Evolutionary conservation across 2,797 vertebrate genomes (phyloP).

Genomic region (Mus minutoides): DNA sequence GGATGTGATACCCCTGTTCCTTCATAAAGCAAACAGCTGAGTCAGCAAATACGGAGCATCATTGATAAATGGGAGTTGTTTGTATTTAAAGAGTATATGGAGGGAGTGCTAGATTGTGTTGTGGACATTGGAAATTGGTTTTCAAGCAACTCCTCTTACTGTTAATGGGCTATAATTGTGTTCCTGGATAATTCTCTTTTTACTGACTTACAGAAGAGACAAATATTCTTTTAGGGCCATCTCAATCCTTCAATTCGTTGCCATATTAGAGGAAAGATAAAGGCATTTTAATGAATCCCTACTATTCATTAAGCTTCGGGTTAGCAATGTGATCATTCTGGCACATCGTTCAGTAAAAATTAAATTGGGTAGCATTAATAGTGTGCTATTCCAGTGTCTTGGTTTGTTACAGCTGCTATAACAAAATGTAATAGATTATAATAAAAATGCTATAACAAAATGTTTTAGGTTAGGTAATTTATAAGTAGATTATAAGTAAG

Average conservation of each 20-base stretch:
- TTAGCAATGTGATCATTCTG: background rate
- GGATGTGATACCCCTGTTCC: background rate
- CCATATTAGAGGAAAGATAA: background rate
- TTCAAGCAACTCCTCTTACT: conserved; percentile 73
- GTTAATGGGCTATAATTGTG: conserved; percentile 75
- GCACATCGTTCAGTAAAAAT: background rate
- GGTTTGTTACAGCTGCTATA: background rate
- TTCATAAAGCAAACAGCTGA: conserved; percentile 43
- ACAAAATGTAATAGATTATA: background rate
- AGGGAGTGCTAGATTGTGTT: background rate
- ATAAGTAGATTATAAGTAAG: no score
- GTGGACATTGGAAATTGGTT: background rate
- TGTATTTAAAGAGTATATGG: conserved; percentile 37
- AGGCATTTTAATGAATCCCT: conserved; percentile 4
- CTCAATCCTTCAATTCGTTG: background rate
- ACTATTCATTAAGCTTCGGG: conserved; percentile 26
- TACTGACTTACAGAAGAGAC: conserved; percentile 44
- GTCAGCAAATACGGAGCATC: conserved; percentile 28
- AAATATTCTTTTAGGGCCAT: conserved; percentile 62
- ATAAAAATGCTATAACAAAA: background rate
- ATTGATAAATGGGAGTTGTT: conserved; percentile 21
- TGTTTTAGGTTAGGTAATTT: background rate
- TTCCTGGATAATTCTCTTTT: conserved; percentile 68
- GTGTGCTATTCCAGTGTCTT: background rate
- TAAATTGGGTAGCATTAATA: no score